A percentile compares a stretch with the other conserved stretches of the same genome.
phyloP scores from a whole-genome alignment of 2,797 vertebrate species.

The Thaleichthys pacificus region DNA sequence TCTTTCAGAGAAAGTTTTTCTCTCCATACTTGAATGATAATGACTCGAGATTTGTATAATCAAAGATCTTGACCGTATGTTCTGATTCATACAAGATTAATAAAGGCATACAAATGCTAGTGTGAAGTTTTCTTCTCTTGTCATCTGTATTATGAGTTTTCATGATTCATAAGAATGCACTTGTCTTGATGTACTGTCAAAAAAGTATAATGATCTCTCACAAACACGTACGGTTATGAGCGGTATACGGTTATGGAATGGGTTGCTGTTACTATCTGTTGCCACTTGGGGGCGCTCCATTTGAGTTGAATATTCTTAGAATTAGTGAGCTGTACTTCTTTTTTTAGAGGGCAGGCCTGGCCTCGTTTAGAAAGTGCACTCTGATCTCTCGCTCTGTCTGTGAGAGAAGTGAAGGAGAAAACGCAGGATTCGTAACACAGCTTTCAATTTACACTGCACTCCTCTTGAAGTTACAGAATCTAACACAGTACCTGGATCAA shows the following conservation, averaged over 20 bases:
- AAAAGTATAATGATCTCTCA: background rate
- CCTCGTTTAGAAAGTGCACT: background rate
- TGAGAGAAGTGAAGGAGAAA: background rate
- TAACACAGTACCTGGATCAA: background rate
- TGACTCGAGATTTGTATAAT: background rate
- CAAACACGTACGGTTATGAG: background rate
- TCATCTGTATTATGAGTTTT: background rate
- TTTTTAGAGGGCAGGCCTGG: background rate
- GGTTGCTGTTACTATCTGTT: background rate
- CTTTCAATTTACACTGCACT: background rate
- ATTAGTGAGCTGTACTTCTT: background rate
- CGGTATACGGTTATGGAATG: too few species aligned
- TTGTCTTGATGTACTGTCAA: background rate
- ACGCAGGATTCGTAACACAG: background rate
- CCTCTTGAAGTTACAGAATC: background rate
- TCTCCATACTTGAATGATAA: background rate
- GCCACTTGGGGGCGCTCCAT: background rate
- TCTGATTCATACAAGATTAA: background rate
- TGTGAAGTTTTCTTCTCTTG: background rate
- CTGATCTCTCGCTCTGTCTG: background rate
- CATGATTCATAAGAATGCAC: background rate
- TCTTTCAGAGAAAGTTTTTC: background rate
- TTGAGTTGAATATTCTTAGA: background rate
- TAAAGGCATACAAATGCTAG: background rate
- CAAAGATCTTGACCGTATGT: background rate